A percentile compares a stretch with the other conserved stretches of the same genome.
These are phyloP conservation scores for Amblyornis subalaris DNA, from an alignment of 2,113 vertebrate genomes.

Conservation along the genomic window DNA sequence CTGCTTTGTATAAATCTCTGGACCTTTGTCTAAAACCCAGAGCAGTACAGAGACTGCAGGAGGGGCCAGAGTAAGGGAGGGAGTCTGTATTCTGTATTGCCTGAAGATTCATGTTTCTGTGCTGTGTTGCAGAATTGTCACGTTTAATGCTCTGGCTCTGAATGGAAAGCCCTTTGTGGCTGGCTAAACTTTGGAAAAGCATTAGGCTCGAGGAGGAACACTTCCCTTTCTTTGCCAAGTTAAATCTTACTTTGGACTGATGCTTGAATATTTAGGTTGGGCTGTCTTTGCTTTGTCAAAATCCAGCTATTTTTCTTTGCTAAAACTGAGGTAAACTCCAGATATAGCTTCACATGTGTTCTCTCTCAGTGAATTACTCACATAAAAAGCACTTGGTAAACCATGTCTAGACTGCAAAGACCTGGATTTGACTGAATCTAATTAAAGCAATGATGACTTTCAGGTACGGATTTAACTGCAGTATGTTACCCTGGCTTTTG, in stretches of 20 bases:
- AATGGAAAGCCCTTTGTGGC: not conserved
- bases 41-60: not conserved
- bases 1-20: not conserved
- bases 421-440: conserved; percentile 32
- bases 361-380: not conserved
- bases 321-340: not conserved
- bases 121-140: not conserved
- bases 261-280: not conserved
- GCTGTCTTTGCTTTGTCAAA: not conserved
- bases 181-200: not conserved
- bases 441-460: conserved; percentile 19
- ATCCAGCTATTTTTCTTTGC: not conserved
- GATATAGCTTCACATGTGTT: not conserved
- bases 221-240: not conserved
- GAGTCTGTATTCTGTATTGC: not conserved
- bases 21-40: not conserved
- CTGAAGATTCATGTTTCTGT: not conserved
- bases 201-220: not conserved
- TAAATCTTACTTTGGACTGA: not conserved
- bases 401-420: conserved; percentile 55
- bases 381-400: conserved; percentile 39
- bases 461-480: conserved; percentile 2
- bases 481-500: not conserved
- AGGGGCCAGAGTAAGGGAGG: not conserved
- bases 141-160: not conserved